These are phyloP conservation scores for Strix aluco DNA, from an alignment of 2,113 vertebrate genomes.

Conservation along the genomic window DNA sequence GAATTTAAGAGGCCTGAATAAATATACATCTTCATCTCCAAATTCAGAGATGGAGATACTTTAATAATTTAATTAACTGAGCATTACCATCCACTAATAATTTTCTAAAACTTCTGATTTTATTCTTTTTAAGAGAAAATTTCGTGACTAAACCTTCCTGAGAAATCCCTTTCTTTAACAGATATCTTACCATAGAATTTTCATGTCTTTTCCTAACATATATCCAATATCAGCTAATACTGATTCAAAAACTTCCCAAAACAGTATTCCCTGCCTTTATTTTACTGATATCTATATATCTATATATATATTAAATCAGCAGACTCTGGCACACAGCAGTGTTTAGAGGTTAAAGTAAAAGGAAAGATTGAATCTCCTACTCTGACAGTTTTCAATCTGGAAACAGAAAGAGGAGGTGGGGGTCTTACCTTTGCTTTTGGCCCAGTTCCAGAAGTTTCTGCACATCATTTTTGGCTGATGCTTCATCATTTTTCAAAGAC, in stretches of 20 bases:
- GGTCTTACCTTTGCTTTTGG: slow-evolving; percentile 92
- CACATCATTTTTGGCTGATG: slow-evolving; percentile 88
- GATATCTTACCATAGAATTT: not conserved
- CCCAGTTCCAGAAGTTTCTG: slow-evolving; percentile 93
- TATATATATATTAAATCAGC: no score
- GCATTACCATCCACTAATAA: not conserved
- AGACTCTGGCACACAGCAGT: not conserved
- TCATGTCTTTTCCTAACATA: not conserved
- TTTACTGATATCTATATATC: not conserved
- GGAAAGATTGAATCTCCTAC: not conserved
- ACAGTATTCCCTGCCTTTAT: not conserved
- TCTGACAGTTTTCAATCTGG: not conserved
- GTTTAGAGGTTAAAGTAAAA: not conserved
- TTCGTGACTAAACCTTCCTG: not conserved
- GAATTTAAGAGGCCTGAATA: not conserved
- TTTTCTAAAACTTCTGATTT: not conserved
- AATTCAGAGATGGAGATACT: not conserved
- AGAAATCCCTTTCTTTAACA: not conserved
- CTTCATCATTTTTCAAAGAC: slow-evolving; percentile 91
- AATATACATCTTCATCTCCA: not conserved
- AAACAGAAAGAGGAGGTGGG: not conserved
- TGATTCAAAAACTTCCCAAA: not conserved
- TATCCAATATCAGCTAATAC: not conserved
- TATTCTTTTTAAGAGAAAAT: not conserved
- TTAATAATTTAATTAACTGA: not conserved